Base-by-base conservation (phyloP, 2,797 vertebrate genomes). In the Sebastes taczanowskii region DNA sequence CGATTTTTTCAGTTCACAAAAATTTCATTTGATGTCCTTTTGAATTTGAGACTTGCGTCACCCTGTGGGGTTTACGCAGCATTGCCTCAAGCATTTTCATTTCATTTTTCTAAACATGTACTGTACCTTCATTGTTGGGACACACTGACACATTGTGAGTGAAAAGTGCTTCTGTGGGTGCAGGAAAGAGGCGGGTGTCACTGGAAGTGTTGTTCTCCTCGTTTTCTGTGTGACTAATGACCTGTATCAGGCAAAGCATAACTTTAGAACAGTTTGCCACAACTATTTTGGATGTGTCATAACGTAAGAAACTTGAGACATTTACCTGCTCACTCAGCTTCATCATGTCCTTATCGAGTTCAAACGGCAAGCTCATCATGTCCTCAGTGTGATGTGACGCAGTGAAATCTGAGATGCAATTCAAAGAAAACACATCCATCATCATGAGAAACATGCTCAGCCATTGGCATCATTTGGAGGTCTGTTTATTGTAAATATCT, bases 291-390 rank as follows among this genome's bases (percentile, higher is more conserved):
- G 27, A 32, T 30, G 5, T 2, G 10, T 59, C 46, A 18, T 4
- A n/a, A 6, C 52, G 25, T 22, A 8, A 46, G 16, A 35, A 2
- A 55, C 11, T 13, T 52, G 3, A 66, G 27, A 25, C 6, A 18
- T 88, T 89, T 94, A 98, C 97, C 92, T 52, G 88, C 82, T 94
- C 87, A 60, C 93, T 94, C 14, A 93, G 77, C 55, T 89, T 88
- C 34, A 92, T 71, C 22, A 84, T 78, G 78, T 96, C 93, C 82
- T 95, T 85, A 29, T 94, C 86, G 32, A 67, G 77, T 74, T 93
- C 89, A 83, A 78, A 80, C 78, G 89, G 69, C 29, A 92, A 73
- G 30, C 93, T 78, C 65, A 77, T 86, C 79, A 81, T 59, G 79
- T 92, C 84, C 30, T 93, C 86, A 73, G 78, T 78, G 83, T 46